Percentiles rank a stretch among this genome's conserved stretches.
phyloP scores from a whole-genome alignment of 2,888 invertebrate genomes.

The Ctena decussata region DNA sequence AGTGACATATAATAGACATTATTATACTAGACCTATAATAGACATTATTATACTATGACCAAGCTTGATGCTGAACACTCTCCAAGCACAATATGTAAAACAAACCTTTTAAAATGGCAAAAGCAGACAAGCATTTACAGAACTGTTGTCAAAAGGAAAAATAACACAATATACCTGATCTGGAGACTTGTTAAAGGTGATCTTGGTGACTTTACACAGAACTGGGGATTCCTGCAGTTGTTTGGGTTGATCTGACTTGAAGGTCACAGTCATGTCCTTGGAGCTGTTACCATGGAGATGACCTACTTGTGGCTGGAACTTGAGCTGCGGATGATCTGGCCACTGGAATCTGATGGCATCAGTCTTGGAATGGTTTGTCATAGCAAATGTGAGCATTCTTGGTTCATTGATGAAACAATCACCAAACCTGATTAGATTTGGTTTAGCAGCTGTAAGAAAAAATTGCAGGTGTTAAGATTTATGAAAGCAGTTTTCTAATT shows the following conservation, averaged over 20 bases:
- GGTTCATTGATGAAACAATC: conserved; percentile 85
- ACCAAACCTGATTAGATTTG: conserved; percentile 86
- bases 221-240: conserved; percentile 78
- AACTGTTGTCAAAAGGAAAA: no score
- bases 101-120: no score
- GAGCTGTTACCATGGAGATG: conserved; percentile 85
- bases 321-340: conserved; percentile 86
- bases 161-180: conserved; percentile 74
- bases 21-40: no score
- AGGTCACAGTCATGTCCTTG: conserved; percentile 89
- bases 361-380: conserved; percentile 85
- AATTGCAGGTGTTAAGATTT: no score
- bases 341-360: conserved; percentile 85
- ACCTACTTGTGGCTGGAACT: conserved; percentile 88
- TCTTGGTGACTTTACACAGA: conserved; percentile 83
- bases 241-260: conserved; percentile 87
- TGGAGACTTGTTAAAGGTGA: conserved; percentile 83
- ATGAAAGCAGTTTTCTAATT: no score
- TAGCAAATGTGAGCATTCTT: conserved; percentile 82
- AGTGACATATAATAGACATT: no score
- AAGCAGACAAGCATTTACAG: no score
- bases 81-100: no score
- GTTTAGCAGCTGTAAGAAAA: conserved; percentile 83
- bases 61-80: no score
- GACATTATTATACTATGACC: no score